Evolutionary conservation across 2,888 invertebrate species (phyloP), one percentile per base, ranked within the genome.

Genomic region (Watsonalla cultraria): DNA sequence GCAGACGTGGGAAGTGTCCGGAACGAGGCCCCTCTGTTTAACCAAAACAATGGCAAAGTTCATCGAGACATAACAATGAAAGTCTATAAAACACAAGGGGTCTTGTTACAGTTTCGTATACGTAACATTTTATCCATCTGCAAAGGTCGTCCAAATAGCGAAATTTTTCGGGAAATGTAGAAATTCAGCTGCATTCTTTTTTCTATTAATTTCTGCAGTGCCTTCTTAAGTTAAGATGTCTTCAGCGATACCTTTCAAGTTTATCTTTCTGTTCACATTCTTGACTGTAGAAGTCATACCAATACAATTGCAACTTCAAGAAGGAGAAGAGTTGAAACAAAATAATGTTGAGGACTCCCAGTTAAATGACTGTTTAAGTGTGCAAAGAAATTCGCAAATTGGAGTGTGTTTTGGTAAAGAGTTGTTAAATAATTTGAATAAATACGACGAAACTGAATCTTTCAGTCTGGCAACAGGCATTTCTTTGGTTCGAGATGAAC

Each of bases 321-420:
- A 86, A 68, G 86, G 84, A 13, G 90, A 87, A 71, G 81, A 83
- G 33, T 54, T 86, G 0, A 78, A 81, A 53, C 80, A 78, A 13
- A 89, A 90, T 58, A 69, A 74, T 53, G 68, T 86, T 0, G 82
- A 81, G 48, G 66, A 75, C 56, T 78, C 82, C 0, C 74, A 82
- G 5, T 68, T 90, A n/a, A 89, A 90, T 60, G 76, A 88, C 65
- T 90, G 90, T 69, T 65, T 90, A 24, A 83, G 76, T 68, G 76
- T 72, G 0, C 74, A 83, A 54, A 78, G 86, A 52, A 78, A 90
- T 54, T 75, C 88, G 2, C 91, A 91, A 57, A 65, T 93, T 8
- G 88, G 92, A 45, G 93, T 93, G 57, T 96, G 96, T 78, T 87
- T 95, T 52, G 95, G 95, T 0, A 93, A 93, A 35, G 94, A 95